Base-by-base conservation (phyloP, 2,888 invertebrate genomes). In the Drosophila diplacantha region DNA sequence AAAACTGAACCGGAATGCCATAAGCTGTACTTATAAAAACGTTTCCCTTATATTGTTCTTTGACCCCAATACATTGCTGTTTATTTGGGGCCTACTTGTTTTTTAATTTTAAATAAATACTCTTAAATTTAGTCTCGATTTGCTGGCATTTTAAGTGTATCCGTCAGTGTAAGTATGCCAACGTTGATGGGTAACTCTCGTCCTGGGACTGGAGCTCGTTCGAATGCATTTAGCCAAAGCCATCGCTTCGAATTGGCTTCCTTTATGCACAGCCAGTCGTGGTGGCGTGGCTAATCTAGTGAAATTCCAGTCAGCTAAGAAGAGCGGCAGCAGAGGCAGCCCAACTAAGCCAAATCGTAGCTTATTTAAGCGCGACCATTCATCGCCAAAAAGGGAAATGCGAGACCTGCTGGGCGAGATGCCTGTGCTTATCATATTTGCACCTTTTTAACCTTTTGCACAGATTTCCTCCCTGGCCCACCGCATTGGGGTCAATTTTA, bases 401-500 rank as follows among this genome's bases (percentile, higher is more conserved):
- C 43, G 12, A 18, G 18, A 29, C n/a, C 26, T 26, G 16, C 20
- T 14, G 35, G 32, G 11, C 18, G 37, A 39, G 65, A 65, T 69
- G 65, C 39, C 34, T 50, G 60, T 63, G 71, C 62, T 73, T 78
- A 68, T 74, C 74, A 71, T 75, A 73, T 75, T 71, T 77, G 62
- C 60, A 73, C 71, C 75, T 69, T 69, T 73, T 69, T 47, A 72
- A 70, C 72, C 67, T 57, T 57, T 57, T 39, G 50, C 49, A 37
- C 56, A 37, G 56, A 57, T 60, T 64, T n/a, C n/a, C 44, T 35
- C 49, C 20, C 29, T 26, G 18, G 22, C 14, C 57, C 63, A 50
- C 44, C 69, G 65, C 66, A 68, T 63, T 72, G 71, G 73, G 82
- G 81, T 84, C 81, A 73, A 71, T 80, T 80, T 76, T 77, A 84